Evolutionary conservation across 2,113 vertebrate genomes (phyloP), one percentile per base, ranked within the genome.

Genomic region (Gopherus flavomarginatus): DNA sequence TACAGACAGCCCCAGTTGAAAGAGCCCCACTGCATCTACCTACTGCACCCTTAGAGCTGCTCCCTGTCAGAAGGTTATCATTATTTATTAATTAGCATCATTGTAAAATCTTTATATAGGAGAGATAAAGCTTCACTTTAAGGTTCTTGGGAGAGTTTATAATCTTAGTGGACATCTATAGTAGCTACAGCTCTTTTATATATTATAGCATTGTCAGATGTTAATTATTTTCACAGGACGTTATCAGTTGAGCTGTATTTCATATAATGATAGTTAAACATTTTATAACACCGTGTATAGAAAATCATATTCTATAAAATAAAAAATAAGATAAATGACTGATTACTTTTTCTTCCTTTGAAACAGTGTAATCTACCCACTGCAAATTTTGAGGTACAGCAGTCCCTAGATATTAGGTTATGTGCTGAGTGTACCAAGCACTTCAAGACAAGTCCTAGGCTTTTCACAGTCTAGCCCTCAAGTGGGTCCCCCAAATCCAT

Each of bases 31-130:
- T 91, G 82, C 62, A 92, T 81, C 81, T 89, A 89, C 83, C 87
- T 72, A 88, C 88, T 89, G 72, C 90, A 96, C 86, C 87, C 87
- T 78, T 89, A 47, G 75, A 84, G 89, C 92, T 92, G 94, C 90
- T 95, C 91, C 92, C 93, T 57, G 92, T 93, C 91, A 95, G 57
- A 54, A 97, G 95, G 87, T 97, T 97, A 97, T 95, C 93, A 96
- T 97, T 42, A 47, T 47, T 42, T 27, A 44, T 97, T 97, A 97
- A 97, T 97, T 96, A 97, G 96, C 93, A 97, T 92, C 80, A 81
- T 88, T 90, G 96, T 97, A 97, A 96, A 89, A 95, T 91, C 84
- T 94, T 94, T 85, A 92, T 92, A 96, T 79, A 91, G 89, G 91
- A 92, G 94, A 93, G 90, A 85, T 93, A 97, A 96, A 83, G 65